These are phyloP conservation scores for Cheilosia soror DNA, from an alignment of 2,888 invertebrate species.

Conservation along the genomic window DNA sequence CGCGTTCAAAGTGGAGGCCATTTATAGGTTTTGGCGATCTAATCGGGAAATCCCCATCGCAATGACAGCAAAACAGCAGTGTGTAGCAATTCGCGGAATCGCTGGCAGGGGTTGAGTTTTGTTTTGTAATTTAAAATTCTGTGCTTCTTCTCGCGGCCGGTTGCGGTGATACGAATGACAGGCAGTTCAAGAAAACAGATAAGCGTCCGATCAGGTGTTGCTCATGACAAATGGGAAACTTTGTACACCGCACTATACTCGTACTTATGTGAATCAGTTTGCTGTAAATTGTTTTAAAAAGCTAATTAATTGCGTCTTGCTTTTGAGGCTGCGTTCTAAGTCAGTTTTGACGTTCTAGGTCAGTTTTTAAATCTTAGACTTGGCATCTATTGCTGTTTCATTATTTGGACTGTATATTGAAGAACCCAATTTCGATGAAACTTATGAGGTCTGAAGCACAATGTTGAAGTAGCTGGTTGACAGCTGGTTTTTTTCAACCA, in stretches of 20 bases:
- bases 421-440: too few relatives aligned
- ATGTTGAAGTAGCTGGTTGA: too few relatives aligned
- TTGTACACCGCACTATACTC: not conserved
- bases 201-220: conserved; percentile 18
- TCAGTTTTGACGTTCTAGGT: too few relatives aligned
- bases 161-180: not conserved
- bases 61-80: not conserved
- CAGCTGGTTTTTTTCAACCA: too few relatives aligned
- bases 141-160: not conserved
- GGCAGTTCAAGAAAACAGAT: conserved; percentile 74
- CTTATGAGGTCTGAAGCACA: too few relatives aligned
- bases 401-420: too few relatives aligned
- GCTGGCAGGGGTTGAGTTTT: not conserved
- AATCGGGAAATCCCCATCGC: conserved; percentile 3
- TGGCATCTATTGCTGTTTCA: too few relatives aligned
- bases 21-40: conserved; percentile 24
- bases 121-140: not conserved
- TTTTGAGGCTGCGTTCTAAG: too few relatives aligned
- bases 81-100: not conserved
- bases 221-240: not conserved
- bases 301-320: too few relatives aligned
- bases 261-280: not conserved
- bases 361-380: too few relatives aligned
- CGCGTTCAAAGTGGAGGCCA: not conserved
- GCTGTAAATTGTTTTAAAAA: too few relatives aligned